Evolutionary conservation across 2,888 invertebrate species (phyloP), one percentile per base, ranked within the genome.

Genomic region (Eugnorisma glareosa): DNA sequence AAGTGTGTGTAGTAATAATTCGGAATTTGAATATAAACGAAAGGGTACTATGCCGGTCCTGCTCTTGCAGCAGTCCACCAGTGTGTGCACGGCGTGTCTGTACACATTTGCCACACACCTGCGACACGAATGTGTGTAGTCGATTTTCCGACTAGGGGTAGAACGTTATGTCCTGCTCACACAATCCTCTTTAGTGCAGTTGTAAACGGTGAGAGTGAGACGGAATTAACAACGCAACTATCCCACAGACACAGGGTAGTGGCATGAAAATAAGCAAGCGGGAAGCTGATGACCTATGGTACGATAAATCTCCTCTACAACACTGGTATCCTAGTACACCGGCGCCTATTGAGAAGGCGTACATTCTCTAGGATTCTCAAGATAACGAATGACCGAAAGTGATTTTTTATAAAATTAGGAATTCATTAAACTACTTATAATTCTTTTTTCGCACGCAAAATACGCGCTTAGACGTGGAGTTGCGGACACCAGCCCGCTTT

Each of bases 281-380:
- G 37, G 28, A 69, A 74, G 31, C 21, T 28, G 10, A 24, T 67
- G 13, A n/a, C 31, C 18, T 43, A 59, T 37, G 21, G 21, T 51
- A 48, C 28, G 28, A 21, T 31, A 48, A 21, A 48, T 18, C 45
- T 73, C 48, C 24, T 73, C 48, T 57, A 18, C 35, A 28, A 28
- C 13, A 54, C 75, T 77, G 77, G 24, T 63, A 43, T 24, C 67
- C 63, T 76, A 59, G 73, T 76, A 72, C 28, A 59, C 48, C 21
- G 3, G 35, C 24, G 31, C 18, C n/a, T 13, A 54, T 63, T 8
- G 43, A 77, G 75, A 61, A 51, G 63, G 8, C 45, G 13, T 73
- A 45, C 21, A 57, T 66, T 45, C 45, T 67, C 57, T 28, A 31
- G 2, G 8, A 31, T 45, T 73, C 24, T 63, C 31, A 75, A 63